A percentile compares a stretch with the other conserved stretches of the same genome.
These are phyloP conservation scores for Semnopithecus entellus DNA, from an alignment of 2,113 vertebrate genomes.

Conservation along the genomic window DNA sequence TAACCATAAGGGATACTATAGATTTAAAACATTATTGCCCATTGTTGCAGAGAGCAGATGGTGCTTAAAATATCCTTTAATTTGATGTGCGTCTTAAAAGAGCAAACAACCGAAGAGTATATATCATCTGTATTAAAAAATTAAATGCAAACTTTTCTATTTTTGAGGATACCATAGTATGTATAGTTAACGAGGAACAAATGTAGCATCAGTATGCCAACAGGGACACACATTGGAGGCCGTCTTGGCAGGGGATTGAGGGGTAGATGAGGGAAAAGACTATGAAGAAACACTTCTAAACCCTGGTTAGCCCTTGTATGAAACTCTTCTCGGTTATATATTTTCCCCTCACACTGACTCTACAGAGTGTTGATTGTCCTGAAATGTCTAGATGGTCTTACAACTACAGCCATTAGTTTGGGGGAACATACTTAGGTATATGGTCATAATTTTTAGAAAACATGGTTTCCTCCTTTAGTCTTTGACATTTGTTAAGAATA, in stretches of 20 bases:
- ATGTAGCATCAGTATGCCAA: not conserved
- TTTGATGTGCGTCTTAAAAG: slow-evolving; percentile 54
- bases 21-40: slow-evolving; percentile 45
- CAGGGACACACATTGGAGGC: not conserved
- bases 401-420: not conserved
- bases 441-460: slow-evolving; percentile 25
- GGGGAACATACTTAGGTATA: not conserved
- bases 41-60: slow-evolving; percentile 52
- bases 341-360: not conserved
- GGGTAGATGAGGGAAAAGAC: not conserved
- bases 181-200: not conserved
- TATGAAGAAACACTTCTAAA: not conserved
- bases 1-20: slow-evolving; percentile 15
- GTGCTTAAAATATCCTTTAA: slow-evolving; percentile 41
- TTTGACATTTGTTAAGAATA: slow-evolving; percentile 31
- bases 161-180: not conserved
- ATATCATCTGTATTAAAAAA: slow-evolving; percentile 21
- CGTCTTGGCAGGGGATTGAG: not conserved
- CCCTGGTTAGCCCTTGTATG: not conserved
- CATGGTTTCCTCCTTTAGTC: slow-evolving; percentile 16
- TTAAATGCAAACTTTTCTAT: not conserved
- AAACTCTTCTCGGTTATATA: not conserved
- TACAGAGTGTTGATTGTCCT: not conserved
- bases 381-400: slow-evolving; percentile 4
- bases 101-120: not conserved